Evolutionary conservation across 2,888 invertebrate genomes (phyloP).

Genomic region (Agonopterix arenella): DNA sequence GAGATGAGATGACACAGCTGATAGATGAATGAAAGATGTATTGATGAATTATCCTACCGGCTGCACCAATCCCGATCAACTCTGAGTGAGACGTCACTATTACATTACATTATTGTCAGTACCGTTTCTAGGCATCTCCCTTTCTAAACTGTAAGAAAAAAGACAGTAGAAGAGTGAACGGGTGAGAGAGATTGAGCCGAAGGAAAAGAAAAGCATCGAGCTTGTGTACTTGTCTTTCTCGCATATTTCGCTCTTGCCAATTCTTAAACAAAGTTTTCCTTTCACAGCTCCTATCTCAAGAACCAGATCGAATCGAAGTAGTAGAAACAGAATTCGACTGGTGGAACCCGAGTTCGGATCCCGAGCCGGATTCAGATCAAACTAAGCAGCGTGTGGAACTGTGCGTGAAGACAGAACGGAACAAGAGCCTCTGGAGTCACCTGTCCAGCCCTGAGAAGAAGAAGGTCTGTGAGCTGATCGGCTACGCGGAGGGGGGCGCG

Average conservation of each 20-base stretch:
- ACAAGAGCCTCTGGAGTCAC: conserved; percentile 76
- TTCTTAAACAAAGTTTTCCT: not conserved
- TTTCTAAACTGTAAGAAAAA: too few species aligned
- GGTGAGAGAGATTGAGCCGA: too few species aligned
- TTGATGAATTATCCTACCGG: too few species aligned
- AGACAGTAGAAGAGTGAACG: too few species aligned
- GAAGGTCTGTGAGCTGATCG: conserved; percentile 78
- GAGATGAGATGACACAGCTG: too few species aligned
- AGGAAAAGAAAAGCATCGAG: too few species aligned
- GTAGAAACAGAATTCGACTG: conserved; percentile 67
- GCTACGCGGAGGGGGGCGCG: conserved; percentile 77
- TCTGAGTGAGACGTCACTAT: too few species aligned
- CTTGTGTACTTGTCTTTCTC: too few species aligned
- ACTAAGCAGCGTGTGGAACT: conserved; percentile 51
- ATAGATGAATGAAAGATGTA: too few species aligned
- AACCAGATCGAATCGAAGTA: conserved; percentile 62
- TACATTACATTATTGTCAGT: too few species aligned
- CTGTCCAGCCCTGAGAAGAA: conserved; percentile 80
- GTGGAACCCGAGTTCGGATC: conserved; percentile 51
- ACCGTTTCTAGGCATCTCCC: too few species aligned
- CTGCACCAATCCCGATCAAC: too few species aligned
- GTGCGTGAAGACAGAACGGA: conserved; percentile 71
- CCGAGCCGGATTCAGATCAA: conserved; percentile 40
- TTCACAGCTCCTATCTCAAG: conserved; percentile 49
- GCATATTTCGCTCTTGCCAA: not conserved